Conservation (phyloP, 2,113 vertebrate genomes). For the Lasiurus borealis region DNA sequence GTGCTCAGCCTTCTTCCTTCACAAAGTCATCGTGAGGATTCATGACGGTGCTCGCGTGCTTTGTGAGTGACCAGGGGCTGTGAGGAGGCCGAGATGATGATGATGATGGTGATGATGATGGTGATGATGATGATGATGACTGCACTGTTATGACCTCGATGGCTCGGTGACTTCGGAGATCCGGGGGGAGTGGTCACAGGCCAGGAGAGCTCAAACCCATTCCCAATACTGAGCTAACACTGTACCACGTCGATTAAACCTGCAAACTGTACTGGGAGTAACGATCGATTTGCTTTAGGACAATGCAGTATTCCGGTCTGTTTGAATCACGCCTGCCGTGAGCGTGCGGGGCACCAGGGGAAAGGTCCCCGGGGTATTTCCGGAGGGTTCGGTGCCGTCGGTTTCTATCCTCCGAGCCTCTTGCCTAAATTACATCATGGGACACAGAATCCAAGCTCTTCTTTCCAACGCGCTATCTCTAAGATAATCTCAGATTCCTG, state of each 20-base stretch:
- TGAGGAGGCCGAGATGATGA: not conserved
- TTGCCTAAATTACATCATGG: not conserved
- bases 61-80: not conserved
- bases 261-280: conserved; percentile 44
- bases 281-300: conserved; percentile 62
- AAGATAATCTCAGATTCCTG: conserved; percentile 13
- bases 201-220: not conserved
- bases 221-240: not conserved
- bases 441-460: not conserved
- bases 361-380: not conserved
- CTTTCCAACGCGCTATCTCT: not conserved
- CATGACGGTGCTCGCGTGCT: not conserved
- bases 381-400: not conserved
- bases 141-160: not conserved
- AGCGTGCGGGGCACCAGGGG: not conserved
- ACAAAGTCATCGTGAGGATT: not conserved
- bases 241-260: conserved; percentile 54
- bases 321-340: conserved; percentile 40
- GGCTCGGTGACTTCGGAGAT: not conserved
- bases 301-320: conserved; percentile 59
- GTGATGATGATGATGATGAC: no score
- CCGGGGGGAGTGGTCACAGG: not conserved
- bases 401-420: not conserved
- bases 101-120: no score
- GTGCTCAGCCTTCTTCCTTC: not conserved